Evolutionary conservation across 2,797 vertebrate species (phyloP).

Genomic region (Vultur gryphus): DNA sequence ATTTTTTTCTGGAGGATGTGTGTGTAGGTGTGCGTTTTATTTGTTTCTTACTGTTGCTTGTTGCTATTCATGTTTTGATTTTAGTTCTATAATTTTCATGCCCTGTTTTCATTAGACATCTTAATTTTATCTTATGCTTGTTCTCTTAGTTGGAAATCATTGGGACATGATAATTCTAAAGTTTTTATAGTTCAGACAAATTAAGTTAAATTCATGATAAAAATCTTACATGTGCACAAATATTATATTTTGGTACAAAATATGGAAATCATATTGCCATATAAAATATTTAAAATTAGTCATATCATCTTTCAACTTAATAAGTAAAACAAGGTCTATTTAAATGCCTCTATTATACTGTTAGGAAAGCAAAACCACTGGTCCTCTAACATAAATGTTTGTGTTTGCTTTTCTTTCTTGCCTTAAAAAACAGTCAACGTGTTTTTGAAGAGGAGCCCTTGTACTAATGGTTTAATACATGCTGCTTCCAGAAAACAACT

Average conservation of each 20-base stretch:
- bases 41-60: not conserved
- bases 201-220: not conserved
- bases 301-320: not conserved
- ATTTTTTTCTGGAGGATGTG: not conserved
- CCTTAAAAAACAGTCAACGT: not conserved
- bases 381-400: not conserved
- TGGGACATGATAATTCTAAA: not conserved
- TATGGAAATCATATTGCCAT: not conserved
- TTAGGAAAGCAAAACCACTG: not conserved
- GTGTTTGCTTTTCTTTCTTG: constrained; percentile 4
- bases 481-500: constrained; percentile 8
- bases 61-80: not conserved
- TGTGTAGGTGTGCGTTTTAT: not conserved
- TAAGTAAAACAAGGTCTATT: not conserved
- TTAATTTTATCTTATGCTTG: not conserved
- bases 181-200: not conserved
- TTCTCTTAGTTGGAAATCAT: not conserved
- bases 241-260: not conserved
- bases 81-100: not conserved
- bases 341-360: not conserved
- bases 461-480: not conserved
- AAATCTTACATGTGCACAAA: not conserved
- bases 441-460: not conserved
- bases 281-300: not conserved
- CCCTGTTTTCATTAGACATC: not conserved